Conservation (phyloP, 2,888 invertebrate species). For the Pristionchus entomophagus region DNA sequence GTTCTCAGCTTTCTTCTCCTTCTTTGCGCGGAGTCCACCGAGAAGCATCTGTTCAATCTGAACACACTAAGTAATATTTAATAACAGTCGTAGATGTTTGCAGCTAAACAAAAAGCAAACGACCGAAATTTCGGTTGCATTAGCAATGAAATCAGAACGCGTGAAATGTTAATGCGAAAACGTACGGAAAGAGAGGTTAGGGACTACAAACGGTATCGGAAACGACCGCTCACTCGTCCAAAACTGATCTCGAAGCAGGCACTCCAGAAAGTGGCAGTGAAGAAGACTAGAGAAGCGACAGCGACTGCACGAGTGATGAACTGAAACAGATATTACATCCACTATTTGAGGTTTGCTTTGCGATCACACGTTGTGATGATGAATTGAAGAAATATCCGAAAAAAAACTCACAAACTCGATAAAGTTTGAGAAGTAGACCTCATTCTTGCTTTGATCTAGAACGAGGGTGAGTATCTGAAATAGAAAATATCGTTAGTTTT, state of each 20-base stretch:
- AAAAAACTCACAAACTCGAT: background rate
- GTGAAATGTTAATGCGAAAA: too few species aligned
- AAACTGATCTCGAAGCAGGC: too few species aligned
- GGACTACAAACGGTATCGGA: too few species aligned
- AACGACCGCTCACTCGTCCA: background rate
- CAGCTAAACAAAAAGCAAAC: too few species aligned
- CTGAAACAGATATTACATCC: too few species aligned
- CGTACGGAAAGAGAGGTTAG: too few species aligned
- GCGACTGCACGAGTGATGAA: background rate
- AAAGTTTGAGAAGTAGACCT: background rate
- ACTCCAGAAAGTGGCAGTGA: conserved; percentile 18
- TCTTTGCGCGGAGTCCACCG: background rate
- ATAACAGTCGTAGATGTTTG: too few species aligned
- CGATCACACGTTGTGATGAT: too few species aligned
- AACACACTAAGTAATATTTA: too few species aligned
- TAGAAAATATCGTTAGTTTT: background rate
- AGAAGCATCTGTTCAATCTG: background rate
- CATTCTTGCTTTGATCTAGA: background rate
- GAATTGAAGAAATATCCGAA: background rate
- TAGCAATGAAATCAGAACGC: too few species aligned
- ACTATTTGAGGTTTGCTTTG: too few species aligned
- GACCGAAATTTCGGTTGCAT: background rate
- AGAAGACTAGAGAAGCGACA: background rate
- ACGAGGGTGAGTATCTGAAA: background rate
- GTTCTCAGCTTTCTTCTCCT: too few species aligned